These are phyloP conservation scores for Eulemur albifrons DNA, from an alignment of 2,797 vertebrate species.

Conservation along the genomic window DNA sequence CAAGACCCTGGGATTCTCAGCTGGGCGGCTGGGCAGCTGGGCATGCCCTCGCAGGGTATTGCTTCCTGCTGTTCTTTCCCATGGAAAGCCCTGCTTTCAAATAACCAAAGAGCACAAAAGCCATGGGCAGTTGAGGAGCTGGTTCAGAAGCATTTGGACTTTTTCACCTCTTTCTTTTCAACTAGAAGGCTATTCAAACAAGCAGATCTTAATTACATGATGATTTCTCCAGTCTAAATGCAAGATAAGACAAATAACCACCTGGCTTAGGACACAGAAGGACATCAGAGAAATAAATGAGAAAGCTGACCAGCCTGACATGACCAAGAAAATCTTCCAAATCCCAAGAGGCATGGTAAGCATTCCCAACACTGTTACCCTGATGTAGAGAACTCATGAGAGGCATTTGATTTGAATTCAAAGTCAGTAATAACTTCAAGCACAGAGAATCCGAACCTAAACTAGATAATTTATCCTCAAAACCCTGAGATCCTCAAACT, in stretches of 20 bases:
- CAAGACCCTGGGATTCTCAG: neutral
- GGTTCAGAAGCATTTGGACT: neutral
- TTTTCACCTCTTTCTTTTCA: neutral
- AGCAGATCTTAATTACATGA: neutral
- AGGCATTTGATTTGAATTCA: constrained; percentile 5
- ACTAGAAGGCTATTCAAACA: neutral
- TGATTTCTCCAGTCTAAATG: neutral
- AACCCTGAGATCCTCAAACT: neutral
- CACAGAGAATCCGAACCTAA: neutral
- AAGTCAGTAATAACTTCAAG: constrained; percentile 42
- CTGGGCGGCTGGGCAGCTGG: too few species aligned
- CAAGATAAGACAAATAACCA: neutral
- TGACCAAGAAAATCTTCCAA: neutral
- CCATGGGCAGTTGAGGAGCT: neutral
- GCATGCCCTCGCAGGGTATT: neutral
- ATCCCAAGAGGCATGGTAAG: neutral
- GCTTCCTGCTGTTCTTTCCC: neutral
- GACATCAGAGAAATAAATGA: neutral
- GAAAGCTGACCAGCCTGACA: neutral
- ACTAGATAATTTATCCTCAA: constrained; percentile 20
- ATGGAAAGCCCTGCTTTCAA: neutral
- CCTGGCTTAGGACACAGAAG: neutral
- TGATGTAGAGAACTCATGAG: neutral
- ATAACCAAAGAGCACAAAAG: neutral
- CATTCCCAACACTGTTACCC: neutral